A percentile compares a stretch with the other conserved stretches of the same genome.
These are phyloP conservation scores for Laterallus jamaicensis DNA, from an alignment of 2,113 vertebrate species.

Conservation along the genomic window DNA sequence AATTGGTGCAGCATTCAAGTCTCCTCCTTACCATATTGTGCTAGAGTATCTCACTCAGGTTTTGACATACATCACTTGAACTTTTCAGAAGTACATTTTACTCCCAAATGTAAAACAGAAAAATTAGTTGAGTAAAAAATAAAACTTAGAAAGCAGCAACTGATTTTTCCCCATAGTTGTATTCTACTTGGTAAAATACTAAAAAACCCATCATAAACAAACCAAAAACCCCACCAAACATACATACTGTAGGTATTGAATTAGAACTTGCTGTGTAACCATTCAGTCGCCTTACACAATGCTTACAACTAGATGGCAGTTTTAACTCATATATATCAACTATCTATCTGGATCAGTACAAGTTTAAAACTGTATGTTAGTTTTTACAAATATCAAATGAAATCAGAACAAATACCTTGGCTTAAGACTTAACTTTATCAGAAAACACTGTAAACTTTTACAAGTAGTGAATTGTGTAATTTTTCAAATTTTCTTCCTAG, in stretches of 20 bases:
- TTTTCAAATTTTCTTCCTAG: not conserved
- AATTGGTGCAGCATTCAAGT: not conserved
- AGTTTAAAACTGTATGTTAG: not conserved
- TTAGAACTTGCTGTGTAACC: not conserved
- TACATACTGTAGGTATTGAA: rapidly evolving
- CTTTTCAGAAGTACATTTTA: not conserved
- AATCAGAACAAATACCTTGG: not conserved
- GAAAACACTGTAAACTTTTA: not conserved
- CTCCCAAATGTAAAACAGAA: not conserved
- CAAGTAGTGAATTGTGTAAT: not conserved
- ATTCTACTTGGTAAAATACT: not conserved
- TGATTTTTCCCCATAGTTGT: not conserved
- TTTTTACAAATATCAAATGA: not conserved
- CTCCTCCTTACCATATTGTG: not conserved
- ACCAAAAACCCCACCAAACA: no score
- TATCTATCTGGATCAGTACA: not conserved
- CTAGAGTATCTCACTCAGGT: not conserved
- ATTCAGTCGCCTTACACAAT: not conserved
- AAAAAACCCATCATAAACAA: not conserved
- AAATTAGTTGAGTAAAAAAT: not conserved
- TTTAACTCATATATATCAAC: not conserved
- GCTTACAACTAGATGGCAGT: constrained; percentile 44
- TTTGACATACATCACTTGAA: not conserved
- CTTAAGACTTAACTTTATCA: not conserved
- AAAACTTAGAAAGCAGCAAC: not conserved